phyloP scores from a whole-genome alignment of 2,888 invertebrate species.

The Leptopilina myrica region DNA sequence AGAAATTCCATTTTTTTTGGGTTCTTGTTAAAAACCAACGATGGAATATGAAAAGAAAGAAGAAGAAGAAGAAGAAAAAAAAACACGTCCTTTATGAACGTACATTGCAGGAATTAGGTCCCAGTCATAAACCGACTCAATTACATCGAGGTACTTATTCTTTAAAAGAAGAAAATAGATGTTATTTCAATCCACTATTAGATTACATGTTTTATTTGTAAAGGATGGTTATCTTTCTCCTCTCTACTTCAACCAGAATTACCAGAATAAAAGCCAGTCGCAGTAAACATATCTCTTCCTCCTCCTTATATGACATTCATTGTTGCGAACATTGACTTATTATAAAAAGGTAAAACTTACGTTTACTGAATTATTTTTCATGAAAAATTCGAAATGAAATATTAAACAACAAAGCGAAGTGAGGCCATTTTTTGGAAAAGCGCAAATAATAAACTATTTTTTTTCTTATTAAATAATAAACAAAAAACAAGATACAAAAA shows the following conservation, averaged over 20 bases:
- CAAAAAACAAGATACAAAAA: too few relatives aligned
- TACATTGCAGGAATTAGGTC: slow-evolving; percentile 1
- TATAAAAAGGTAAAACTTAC: not conserved
- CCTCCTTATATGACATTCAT: not conserved
- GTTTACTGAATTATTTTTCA: not conserved
- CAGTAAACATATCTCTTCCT: not conserved
- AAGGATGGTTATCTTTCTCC: slow-evolving; percentile 13
- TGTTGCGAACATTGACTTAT: slow-evolving; percentile 3
- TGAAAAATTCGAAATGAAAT: not conserved
- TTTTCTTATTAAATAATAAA: too few relatives aligned
- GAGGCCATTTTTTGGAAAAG: too few relatives aligned
- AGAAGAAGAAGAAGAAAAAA: not conserved
- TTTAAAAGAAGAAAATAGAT: not conserved
- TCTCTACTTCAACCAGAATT: not conserved
- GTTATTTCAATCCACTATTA: slow-evolving; percentile 70
- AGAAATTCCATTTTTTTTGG: not conserved
- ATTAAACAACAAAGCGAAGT: not conserved
- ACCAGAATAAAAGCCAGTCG: slow-evolving; percentile 14
- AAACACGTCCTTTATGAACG: not conserved
- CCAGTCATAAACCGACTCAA: slow-evolving; percentile 16
- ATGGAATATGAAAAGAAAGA: not conserved
- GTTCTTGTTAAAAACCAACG: not conserved
- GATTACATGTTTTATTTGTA: slow-evolving; percentile 57
- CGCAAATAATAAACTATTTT: too few relatives aligned
- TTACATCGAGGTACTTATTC: slow-evolving; percentile 27